Evolutionary conservation across 2,113 vertebrate species (phyloP).

Genomic region (Limanda limanda): DNA sequence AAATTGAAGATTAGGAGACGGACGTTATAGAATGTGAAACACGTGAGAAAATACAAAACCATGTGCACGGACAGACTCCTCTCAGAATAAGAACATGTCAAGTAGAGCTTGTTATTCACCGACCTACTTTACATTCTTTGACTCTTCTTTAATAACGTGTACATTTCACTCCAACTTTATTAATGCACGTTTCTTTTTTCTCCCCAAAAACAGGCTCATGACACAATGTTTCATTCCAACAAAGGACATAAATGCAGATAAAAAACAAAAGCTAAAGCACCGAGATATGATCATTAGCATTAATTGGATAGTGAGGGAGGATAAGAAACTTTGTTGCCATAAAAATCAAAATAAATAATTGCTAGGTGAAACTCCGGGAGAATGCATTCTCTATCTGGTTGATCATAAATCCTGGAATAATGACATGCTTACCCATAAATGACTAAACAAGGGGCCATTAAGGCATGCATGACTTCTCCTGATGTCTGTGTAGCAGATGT

Average conservation of each 20-base stretch:
- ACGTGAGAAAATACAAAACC: too few relatives aligned
- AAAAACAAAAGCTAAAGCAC: conserved; percentile 52
- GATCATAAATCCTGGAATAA: conserved; percentile 79
- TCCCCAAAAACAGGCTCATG: conserved; percentile 21
- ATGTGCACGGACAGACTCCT: too few relatives aligned
- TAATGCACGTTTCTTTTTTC: conserved; percentile 7
- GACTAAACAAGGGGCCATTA: conserved; percentile 84
- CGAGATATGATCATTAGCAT: conserved; percentile 76
- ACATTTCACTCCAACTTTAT: conserved; percentile 15
- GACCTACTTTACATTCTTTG: neutral
- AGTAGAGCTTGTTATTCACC: neutral
- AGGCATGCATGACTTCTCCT: conserved; percentile 82
- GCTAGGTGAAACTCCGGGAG: conserved; percentile 77
- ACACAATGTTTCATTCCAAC: conserved; percentile 33
- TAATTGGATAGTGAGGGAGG: conserved; percentile 79
- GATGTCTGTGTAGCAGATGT: conserved; percentile 81
- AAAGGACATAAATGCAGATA: conserved; percentile 61
- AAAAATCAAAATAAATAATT: conserved; percentile 82
- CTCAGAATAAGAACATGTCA: too few relatives aligned
- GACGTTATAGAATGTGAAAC: too few relatives aligned
- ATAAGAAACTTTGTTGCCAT: conserved; percentile 77
- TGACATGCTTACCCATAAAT: conserved; percentile 83
- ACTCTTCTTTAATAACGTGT: neutral
- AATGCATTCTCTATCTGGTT: conserved; percentile 64
- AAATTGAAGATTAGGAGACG: too few relatives aligned